phyloP scores from a whole-genome alignment of 2,113 vertebrate genomes.

The Bos indicus region DNA sequence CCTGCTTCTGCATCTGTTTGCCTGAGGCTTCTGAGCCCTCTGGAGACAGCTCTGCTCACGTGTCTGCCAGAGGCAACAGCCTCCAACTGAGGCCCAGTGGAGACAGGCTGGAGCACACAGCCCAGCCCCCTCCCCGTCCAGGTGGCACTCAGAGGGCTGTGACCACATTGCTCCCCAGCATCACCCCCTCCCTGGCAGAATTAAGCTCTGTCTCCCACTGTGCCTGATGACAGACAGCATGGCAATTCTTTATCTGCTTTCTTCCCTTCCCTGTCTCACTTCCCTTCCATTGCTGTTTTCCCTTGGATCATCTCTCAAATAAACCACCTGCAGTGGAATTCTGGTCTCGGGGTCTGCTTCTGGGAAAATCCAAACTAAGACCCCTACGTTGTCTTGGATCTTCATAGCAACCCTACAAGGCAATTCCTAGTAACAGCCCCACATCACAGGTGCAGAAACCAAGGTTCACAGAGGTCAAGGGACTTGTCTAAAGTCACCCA shows the following conservation, averaged over 20 bases:
- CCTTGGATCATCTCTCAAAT: background rate
- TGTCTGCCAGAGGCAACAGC: background rate
- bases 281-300: background rate
- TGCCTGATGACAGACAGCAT: too few relatives aligned
- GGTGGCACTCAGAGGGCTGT: fast-evolving
- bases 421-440: background rate
- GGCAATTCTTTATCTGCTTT: background rate
- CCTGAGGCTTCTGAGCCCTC: background rate
- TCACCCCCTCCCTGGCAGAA: background rate
- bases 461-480: background rate
- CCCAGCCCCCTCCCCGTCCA: background rate
- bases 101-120: background rate
- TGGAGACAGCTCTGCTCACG: background rate
- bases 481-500: background rate
- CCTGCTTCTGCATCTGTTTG: background rate
- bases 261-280: background rate
- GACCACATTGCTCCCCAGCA: background rate
- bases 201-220: too few relatives aligned
- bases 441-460: background rate
- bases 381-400: background rate
- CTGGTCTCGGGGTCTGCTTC: background rate
- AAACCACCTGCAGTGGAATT: background rate
- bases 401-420: background rate
- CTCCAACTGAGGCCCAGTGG: background rate
- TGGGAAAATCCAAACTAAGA: background rate